These are phyloP conservation scores for Psix sp. DNA, from an alignment of 1,140 invertebrate species.

Conservation along the genomic window DNA sequence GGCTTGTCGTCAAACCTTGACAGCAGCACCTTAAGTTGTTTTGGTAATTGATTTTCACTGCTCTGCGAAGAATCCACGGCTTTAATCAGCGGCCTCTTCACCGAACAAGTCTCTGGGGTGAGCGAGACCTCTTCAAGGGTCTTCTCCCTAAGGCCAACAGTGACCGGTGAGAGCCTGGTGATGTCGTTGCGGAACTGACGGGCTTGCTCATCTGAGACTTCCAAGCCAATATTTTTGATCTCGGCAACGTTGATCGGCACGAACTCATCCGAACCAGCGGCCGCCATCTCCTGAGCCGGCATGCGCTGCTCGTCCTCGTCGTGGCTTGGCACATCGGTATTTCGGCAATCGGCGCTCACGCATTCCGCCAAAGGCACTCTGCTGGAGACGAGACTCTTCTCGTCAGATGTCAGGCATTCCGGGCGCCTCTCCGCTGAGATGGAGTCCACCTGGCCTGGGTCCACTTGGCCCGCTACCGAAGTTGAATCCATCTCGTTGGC, in stretches of 20 bases:
- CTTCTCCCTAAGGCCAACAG: constrained; percentile 71
- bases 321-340: constrained; percentile 46
- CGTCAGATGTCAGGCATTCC: constrained; percentile 2
- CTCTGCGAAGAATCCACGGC: not conserved
- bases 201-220: constrained; percentile 70
- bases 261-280: constrained; percentile 63
- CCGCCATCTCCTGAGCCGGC: constrained; percentile 52
- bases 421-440: constrained; percentile 57
- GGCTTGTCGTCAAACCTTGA: constrained; percentile 6
- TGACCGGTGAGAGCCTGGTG: constrained; percentile 70
- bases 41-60: not conserved
- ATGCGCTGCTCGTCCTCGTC: constrained; percentile 20
- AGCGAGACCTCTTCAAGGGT: constrained; percentile 73
- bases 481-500: constrained; percentile 70
- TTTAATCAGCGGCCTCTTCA: not conserved
- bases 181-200: constrained; percentile 71
- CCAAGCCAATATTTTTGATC: constrained; percentile 70
- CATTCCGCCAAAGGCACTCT: constrained; percentile 54
- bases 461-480: constrained; percentile 59
- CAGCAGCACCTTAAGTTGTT: constrained; percentile 34
- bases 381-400: constrained; percentile 34
- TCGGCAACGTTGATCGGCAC: constrained; percentile 63
- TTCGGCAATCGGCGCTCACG: constrained; percentile 23
- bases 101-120: constrained; percentile 62
- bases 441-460: constrained; percentile 68